These are phyloP conservation scores for Coranthus polyacanthus DNA, from an alignment of 2,797 vertebrate species.

Conservation along the genomic window DNA sequence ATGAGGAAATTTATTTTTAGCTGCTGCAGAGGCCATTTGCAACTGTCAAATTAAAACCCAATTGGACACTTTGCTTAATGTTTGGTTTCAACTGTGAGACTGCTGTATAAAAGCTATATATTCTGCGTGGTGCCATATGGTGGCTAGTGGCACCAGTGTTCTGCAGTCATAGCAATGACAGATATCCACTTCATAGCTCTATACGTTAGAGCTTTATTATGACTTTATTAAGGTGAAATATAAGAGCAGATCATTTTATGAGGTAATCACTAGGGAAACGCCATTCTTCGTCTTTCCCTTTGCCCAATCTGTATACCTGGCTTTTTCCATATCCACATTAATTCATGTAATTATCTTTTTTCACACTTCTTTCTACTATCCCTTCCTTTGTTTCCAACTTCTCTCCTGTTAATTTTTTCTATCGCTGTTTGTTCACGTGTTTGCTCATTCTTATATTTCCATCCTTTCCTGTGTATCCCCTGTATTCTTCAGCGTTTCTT, in stretches of 20 bases:
- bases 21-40: slow-evolving; percentile 28
- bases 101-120: slow-evolving; percentile 33
- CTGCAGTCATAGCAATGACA: slow-evolving; percentile 46
- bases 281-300: slow-evolving; percentile 35
- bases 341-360: slow-evolving; percentile 53
- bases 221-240: slow-evolving; percentile 56
- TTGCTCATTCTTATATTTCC: not conserved
- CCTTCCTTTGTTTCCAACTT: not conserved
- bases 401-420: no score
- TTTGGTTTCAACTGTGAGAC: slow-evolving; percentile 6
- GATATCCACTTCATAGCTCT: slow-evolving; percentile 42
- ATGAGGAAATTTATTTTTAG: slow-evolving; percentile 22
- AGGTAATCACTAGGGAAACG: slow-evolving; percentile 50
- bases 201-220: slow-evolving; percentile 55
- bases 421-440: slow-evolving; percentile 23
- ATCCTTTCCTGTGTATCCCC: not conserved
- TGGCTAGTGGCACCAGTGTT: slow-evolving; percentile 36
- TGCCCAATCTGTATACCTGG: slow-evolving; percentile 40
- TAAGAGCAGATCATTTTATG: slow-evolving; percentile 53
- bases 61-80: slow-evolving; percentile 46
- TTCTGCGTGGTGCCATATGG: slow-evolving; percentile 48
- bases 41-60: slow-evolving; percentile 53
- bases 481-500: slow-evolving; percentile 19
- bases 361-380: slow-evolving; percentile 19
- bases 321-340: slow-evolving; percentile 28